A percentile compares a stretch with the other conserved stretches of the same genome.
Conservation (phyloP, 2,797 vertebrate species). For the Labroides dimidiatus region DNA sequence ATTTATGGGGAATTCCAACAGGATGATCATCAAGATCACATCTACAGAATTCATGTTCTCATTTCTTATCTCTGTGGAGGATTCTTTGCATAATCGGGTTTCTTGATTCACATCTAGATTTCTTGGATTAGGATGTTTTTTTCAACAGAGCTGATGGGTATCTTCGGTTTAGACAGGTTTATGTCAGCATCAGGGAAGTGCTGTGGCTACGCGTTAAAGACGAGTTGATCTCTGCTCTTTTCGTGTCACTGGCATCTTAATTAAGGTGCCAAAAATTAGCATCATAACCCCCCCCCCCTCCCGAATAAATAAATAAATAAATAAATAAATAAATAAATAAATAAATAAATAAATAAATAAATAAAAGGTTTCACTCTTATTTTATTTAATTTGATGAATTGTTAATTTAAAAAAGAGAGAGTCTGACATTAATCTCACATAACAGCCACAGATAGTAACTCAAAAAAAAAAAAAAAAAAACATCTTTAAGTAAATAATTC, state of each 20-base stretch:
- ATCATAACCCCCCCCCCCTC: no score
- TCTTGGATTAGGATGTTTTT: constrained; percentile 23
- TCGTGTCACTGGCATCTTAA: no score
- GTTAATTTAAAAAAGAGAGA: no score
- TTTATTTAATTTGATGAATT: no score
- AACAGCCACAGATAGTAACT: neutral
- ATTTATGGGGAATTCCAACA: constrained; percentile 12
- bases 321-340: no score
- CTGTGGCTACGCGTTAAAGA: neutral
- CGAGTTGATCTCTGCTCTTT: no score
- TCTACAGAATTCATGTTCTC: neutral
- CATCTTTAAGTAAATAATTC: neutral
- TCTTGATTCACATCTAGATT: constrained; percentile 38
- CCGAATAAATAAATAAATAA: no score
- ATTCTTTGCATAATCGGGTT: constrained; percentile 45
- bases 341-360: no score
- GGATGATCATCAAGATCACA: constrained; percentile 29
- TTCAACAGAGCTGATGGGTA: constrained; percentile 3
- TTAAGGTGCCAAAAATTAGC: no score
- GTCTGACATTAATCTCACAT: no score
- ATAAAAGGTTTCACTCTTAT: no score
- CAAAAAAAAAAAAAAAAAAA: no score
- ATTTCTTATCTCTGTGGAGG: constrained; percentile 28
- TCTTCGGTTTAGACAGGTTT: constrained; percentile 17
- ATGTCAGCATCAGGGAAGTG: constrained; percentile 7